Evolutionary conservation across 2,797 vertebrate species (phyloP).

Genomic region (Sebastes reedi): DNA sequence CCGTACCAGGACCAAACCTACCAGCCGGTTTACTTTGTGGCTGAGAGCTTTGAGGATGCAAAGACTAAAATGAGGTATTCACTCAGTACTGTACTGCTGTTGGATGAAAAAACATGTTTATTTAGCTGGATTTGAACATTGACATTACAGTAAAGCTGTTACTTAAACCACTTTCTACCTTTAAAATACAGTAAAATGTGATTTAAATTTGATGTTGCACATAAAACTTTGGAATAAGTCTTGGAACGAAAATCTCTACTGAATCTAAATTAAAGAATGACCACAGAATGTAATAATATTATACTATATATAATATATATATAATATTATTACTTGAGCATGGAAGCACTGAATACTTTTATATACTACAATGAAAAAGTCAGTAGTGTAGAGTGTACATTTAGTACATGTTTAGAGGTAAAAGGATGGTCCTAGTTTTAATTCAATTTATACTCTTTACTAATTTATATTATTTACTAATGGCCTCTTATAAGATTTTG

Average conservation of each 20-base stretch:
- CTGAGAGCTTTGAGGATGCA: slow-evolving; percentile 89
- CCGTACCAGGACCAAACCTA: slow-evolving; percentile 87
- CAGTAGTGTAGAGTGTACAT: neutral
- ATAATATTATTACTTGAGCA: neutral
- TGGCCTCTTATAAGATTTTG: neutral
- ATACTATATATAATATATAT: too few relatives aligned
- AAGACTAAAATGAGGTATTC: slow-evolving; percentile 84
- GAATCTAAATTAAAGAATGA: neutral
- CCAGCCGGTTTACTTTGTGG: slow-evolving; percentile 88
- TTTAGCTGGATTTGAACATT: neutral
- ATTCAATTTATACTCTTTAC: neutral
- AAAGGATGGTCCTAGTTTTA: neutral
- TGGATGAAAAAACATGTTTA: neutral
- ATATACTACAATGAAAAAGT: neutral
- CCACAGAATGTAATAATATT: neutral
- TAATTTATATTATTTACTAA: neutral
- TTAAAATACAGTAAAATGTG: neutral
- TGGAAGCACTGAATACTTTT: neutral
- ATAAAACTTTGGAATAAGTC: neutral
- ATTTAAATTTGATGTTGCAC: neutral
- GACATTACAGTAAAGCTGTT: neutral
- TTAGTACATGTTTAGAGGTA: neutral
- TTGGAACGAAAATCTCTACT: neutral
- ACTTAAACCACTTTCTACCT: neutral
- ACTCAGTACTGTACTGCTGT: neutral